Percentiles rank a stretch among this genome's conserved stretches.
Evolutionary conservation across 2,113 vertebrate species (phyloP).

Genomic region (Noctilio leporinus): DNA sequence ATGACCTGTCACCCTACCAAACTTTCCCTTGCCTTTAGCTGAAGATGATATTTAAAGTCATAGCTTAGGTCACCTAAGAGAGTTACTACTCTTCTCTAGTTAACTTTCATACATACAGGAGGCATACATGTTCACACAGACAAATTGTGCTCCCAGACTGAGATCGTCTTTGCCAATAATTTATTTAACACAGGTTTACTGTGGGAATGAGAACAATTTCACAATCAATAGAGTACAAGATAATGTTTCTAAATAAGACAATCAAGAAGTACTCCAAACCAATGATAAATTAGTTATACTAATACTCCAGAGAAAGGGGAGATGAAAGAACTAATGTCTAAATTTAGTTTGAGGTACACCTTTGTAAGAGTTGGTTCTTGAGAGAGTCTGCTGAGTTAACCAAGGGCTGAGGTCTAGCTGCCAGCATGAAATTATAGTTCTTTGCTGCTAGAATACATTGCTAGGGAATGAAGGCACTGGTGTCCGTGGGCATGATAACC

Average conservation of each 20-base stretch:
- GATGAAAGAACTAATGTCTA: not conserved
- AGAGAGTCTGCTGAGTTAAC: not conserved
- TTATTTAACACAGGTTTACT: not conserved
- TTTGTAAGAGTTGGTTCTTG: not conserved
- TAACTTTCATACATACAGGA: not conserved
- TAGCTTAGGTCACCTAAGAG: not conserved
- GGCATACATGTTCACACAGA: not conserved
- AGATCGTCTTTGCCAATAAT: not conserved
- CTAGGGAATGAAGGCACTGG: not conserved
- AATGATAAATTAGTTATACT: not conserved
- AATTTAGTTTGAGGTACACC: not conserved
- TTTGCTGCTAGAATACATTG: not conserved
- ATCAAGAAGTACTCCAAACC: not conserved
- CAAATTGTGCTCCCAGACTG: not conserved
- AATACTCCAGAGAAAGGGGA: not conserved
- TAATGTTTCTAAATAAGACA: not conserved
- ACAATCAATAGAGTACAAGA: not conserved
- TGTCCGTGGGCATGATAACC: not conserved
- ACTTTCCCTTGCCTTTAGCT: not conserved
- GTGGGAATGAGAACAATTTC: not conserved
- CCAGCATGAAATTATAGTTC: not conserved
- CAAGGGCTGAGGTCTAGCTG: not conserved
- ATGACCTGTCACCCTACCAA: not conserved
- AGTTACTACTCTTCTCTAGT: not conserved
- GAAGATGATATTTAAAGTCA: not conserved